Percentiles rank a stretch among this genome's conserved stretches.
These are phyloP conservation scores for Yponomeuta malinellus DNA, from an alignment of 2,888 invertebrate species.

Conservation along the genomic window DNA sequence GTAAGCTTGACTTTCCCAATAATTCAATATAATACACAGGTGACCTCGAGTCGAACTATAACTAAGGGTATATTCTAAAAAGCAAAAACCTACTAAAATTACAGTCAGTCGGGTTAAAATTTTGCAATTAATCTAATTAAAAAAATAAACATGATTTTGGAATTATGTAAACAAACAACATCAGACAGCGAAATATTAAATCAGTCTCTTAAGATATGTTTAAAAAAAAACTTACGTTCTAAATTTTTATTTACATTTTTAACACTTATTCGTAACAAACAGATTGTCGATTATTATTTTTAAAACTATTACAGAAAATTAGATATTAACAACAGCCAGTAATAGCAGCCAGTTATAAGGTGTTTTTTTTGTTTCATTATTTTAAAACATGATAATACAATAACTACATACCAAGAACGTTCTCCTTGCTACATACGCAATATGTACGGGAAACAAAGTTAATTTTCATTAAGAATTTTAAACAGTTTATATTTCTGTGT, in stretches of 20 bases:
- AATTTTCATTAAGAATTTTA: slow-evolving; percentile 2
- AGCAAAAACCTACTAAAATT: slow-evolving; percentile 33
- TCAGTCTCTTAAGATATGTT: slow-evolving; percentile 70
- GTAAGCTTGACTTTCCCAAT: no score
- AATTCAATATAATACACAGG: no score
- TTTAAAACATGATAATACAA: no score
- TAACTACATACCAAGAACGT: no score
- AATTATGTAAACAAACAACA: slow-evolving; percentile 21
- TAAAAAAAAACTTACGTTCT: slow-evolving; percentile 43
- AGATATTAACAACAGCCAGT: slow-evolving; percentile 9
- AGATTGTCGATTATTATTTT: slow-evolving; percentile 1
- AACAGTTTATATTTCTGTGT: background rate
- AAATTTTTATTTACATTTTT: slow-evolving; percentile 53
- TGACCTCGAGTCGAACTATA: no score
- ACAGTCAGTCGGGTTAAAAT: slow-evolving; percentile 55
- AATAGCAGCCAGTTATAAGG: slow-evolving; percentile 5
- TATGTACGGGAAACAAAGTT: slow-evolving; percentile 16
- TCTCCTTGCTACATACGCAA: no score
- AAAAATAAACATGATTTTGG: slow-evolving; percentile 32
- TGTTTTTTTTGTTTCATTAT: background rate
- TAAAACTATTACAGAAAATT: background rate
- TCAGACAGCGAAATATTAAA: slow-evolving; percentile 42
- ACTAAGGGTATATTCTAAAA: background rate
- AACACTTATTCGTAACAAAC: slow-evolving; percentile 17
- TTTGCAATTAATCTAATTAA: slow-evolving; percentile 39